Conservation (phyloP, 2,888 invertebrate species). For the Lamellibrachia satsuma region DNA sequence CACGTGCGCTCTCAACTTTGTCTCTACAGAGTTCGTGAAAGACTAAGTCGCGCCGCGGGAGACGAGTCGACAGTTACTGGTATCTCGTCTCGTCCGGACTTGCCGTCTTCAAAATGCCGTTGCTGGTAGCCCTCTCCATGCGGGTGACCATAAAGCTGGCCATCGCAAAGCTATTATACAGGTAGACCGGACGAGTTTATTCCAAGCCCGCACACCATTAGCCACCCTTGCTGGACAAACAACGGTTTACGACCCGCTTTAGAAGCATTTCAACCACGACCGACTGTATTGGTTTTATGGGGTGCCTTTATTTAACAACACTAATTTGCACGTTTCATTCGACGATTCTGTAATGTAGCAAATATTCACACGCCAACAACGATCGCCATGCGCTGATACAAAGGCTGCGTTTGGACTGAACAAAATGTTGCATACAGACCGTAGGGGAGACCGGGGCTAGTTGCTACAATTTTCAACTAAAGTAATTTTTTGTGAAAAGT, state of each 20-base stretch:
- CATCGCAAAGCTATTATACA: not conserved
- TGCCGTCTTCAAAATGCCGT: not conserved
- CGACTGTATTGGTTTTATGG: conserved; percentile 17
- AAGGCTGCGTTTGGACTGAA: not conserved
- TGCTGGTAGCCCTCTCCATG: not conserved
- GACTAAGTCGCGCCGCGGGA: not conserved
- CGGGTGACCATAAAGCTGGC: not conserved
- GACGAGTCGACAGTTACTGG: not conserved
- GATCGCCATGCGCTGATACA: not conserved
- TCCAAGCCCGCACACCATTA: conserved; percentile 17
- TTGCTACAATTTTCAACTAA: too few relatives aligned
- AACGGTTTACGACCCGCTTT: not conserved
- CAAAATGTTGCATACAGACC: not conserved
- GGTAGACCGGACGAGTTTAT: not conserved
- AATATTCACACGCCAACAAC: not conserved
- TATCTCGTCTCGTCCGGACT: not conserved
- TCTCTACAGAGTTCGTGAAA: not conserved
- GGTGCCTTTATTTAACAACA: not conserved
- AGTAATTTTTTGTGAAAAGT: too few relatives aligned
- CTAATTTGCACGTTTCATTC: conserved; percentile 12
- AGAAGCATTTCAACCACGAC: not conserved
- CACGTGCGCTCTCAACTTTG: too few relatives aligned
- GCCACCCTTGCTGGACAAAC: conserved; percentile 2
- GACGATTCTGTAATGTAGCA: not conserved
- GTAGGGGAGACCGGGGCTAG: too few relatives aligned